Evolutionary conservation across 2,888 invertebrate species (phyloP).

Genomic region (Leptinotarsa haldemani): DNA sequence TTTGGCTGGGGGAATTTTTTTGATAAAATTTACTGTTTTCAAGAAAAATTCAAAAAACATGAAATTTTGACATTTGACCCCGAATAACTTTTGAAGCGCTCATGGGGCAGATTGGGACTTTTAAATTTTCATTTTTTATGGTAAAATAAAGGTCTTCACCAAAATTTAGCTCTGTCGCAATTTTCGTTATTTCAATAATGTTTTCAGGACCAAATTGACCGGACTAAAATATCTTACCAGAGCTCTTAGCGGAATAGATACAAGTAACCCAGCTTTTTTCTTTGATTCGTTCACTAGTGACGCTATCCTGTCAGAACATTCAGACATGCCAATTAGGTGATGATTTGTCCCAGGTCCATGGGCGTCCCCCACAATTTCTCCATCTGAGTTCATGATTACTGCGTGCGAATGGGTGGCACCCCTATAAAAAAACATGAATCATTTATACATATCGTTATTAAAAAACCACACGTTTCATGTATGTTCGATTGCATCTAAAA

Average conservation of each 20-base stretch:
- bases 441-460: neutral
- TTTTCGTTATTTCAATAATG: too few species aligned
- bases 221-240: constrained; percentile 70
- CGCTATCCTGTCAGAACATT: constrained; percentile 79
- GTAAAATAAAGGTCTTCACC: too few species aligned
- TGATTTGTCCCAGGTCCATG: constrained; percentile 83
- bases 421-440: constrained; percentile 67
- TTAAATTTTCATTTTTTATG: too few species aligned
- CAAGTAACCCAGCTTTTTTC: constrained; percentile 71
- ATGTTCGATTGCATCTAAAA: too few species aligned
- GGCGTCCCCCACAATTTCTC: constrained; percentile 74
- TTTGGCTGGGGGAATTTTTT: too few species aligned
- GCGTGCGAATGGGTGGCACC: constrained; percentile 88
- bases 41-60: too few species aligned
- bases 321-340: constrained; percentile 85
- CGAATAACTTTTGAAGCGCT: too few species aligned
- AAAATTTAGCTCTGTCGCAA: too few species aligned
- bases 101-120: too few species aligned
- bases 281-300: constrained; percentile 79
- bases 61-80: too few species aligned
- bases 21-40: too few species aligned
- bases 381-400: constrained; percentile 79
- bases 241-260: constrained; percentile 72
- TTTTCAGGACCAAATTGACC: too few species aligned
- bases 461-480: neutral